Evolutionary conservation across 2,113 vertebrate species (phyloP).

Genomic region (Myiozetetes cayanensis): DNA sequence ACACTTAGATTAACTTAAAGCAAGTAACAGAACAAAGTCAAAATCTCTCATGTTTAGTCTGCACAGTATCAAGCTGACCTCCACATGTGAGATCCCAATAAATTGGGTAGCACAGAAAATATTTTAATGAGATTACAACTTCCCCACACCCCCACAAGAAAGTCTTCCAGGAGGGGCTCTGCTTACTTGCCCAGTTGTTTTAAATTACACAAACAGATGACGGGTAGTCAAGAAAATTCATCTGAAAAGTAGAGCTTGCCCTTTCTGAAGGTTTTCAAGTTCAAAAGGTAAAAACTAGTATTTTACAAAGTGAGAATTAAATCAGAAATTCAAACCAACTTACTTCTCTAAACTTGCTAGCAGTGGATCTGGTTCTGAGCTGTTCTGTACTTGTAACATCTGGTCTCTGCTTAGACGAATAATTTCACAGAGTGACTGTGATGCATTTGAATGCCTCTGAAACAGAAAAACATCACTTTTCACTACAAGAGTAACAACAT

Average conservation of each 20-base stretch:
- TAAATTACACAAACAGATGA: not conserved
- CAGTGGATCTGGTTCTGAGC: constrained; percentile 92
- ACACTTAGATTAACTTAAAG: not conserved
- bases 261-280: not conserved
- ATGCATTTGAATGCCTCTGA: constrained; percentile 97
- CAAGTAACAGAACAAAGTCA: not conserved
- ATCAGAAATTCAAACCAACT: not conserved
- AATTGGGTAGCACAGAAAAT: not conserved
- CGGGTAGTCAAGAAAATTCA: not conserved
- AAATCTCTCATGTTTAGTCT: not conserved
- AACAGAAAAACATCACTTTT: not conserved
- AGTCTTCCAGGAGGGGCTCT: not conserved
- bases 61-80: not conserved
- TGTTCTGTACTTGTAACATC: constrained; percentile 96
- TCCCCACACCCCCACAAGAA: not conserved
- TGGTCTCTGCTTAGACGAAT: constrained; percentile 98
- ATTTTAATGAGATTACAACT: not conserved
- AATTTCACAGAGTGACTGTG: constrained; percentile 98
- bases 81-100: not conserved
- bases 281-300: not conserved
- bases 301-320: not conserved
- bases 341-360: constrained; percentile 98
- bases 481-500: not conserved
- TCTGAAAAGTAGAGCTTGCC: not conserved
- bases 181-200: not conserved